These are phyloP conservation scores for Chrysolina haemoptera DNA, from an alignment of 2,888 invertebrate species.

Conservation along the genomic window DNA sequence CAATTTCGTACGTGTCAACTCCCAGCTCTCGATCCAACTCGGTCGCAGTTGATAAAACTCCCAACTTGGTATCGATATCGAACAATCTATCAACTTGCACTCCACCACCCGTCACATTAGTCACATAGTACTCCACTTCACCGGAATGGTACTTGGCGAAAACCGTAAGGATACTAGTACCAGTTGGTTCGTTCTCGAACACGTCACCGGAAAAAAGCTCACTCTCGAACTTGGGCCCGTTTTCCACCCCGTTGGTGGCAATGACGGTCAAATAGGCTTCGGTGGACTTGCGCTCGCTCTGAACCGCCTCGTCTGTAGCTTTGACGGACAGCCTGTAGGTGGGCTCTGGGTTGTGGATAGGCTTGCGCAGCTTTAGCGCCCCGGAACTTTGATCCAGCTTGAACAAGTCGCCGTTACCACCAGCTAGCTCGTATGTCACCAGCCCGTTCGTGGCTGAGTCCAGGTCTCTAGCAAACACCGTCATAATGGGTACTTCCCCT, in stretches of 20 bases:
- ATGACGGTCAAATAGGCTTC: constrained; percentile 90
- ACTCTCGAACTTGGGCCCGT: constrained; percentile 75
- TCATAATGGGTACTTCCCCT: constrained; percentile 80
- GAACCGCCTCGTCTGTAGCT: constrained; percentile 93
- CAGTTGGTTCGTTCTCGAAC: constrained; percentile 90
- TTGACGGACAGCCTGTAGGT: constrained; percentile 88
- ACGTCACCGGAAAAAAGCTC: constrained; percentile 84
- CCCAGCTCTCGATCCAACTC: constrained; percentile 89
- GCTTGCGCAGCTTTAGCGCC: constrained; percentile 77
- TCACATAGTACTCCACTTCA: constrained; percentile 91
- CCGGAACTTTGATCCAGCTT: constrained; percentile 87
- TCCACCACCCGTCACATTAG: constrained; percentile 84
- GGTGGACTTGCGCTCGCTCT: constrained; percentile 88
- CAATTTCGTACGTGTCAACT: constrained; percentile 85
- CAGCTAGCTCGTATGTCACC: constrained; percentile 91
- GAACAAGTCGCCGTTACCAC: constrained; percentile 85
- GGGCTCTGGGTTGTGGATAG: constrained; percentile 77
- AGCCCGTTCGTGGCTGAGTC: constrained; percentile 94
- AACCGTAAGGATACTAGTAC: constrained; percentile 88
- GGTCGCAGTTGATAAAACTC: constrained; percentile 88
- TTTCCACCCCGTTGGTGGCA: constrained; percentile 74
- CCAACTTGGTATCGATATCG: constrained; percentile 90
- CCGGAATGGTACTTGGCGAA: constrained; percentile 78
- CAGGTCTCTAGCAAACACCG: constrained; percentile 86
- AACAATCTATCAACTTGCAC: constrained; percentile 90